Evolutionary conservation across 2,888 invertebrate species (phyloP).

Genomic region (Oegoconia quadripuncta): DNA sequence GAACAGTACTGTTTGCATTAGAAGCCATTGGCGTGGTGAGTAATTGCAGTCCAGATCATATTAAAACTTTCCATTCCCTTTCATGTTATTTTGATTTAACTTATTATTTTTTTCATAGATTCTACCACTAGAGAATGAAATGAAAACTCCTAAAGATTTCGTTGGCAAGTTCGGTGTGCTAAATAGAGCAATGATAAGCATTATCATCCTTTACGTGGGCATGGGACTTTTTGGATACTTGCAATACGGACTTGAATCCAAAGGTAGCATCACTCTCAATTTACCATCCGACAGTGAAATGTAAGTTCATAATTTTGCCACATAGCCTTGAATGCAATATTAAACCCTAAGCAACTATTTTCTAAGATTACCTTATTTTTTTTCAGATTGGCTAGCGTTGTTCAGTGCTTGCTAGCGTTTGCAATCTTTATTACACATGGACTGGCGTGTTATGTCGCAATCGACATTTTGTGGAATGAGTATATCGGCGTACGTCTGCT

Average conservation of each 20-base stretch:
- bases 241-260: slow-evolving; percentile 84
- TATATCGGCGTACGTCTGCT: slow-evolving; percentile 80
- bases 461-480: slow-evolving; percentile 94
- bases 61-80: too few species aligned
- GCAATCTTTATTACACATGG: slow-evolving; percentile 96
- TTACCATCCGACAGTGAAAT: slow-evolving; percentile 81
- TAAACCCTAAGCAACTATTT: neutral
- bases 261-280: slow-evolving; percentile 93
- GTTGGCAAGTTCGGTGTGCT: slow-evolving; percentile 90
- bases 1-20: slow-evolving; percentile 96
- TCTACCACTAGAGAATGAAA: slow-evolving; percentile 95
- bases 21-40: slow-evolving; percentile 96
- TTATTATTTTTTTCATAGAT: slow-evolving; percentile 76
- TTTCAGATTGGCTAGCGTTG: slow-evolving; percentile 83
- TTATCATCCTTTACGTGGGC: slow-evolving; percentile 90
- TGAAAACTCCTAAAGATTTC: slow-evolving; percentile 92
- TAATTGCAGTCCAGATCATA: slow-evolving; percentile 24
- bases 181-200: slow-evolving; percentile 89
- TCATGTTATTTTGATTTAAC: too few species aligned
- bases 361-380: neutral
- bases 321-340: neutral
- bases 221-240: slow-evolving; percentile 96
- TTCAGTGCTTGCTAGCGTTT: slow-evolving; percentile 85
- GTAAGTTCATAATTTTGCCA: slow-evolving; percentile 62
- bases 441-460: slow-evolving; percentile 96